Conservation (phyloP, 2,113 vertebrate species). For the Scopus umbretta region DNA sequence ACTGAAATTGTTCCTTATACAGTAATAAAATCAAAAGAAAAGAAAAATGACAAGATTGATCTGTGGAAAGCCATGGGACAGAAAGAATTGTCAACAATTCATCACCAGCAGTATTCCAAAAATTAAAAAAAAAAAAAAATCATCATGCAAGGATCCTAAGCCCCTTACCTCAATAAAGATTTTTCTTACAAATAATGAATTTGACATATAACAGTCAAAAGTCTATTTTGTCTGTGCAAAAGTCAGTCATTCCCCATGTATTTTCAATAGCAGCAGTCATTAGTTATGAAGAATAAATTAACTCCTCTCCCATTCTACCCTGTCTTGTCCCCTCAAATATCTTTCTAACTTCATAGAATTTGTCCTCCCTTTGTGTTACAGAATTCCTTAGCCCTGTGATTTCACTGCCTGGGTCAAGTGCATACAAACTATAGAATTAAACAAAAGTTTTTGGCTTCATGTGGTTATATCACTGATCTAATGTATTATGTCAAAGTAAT, state of each 20-base stretch:
- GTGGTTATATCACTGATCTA: background rate
- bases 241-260: background rate
- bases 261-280: background rate
- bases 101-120: background rate
- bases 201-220: background rate
- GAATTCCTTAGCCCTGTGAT: background rate
- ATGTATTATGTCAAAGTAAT: background rate
- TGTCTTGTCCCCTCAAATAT: background rate
- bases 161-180: background rate
- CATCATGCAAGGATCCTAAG: background rate
- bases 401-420: background rate
- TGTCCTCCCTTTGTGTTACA: background rate
- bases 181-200: slow-evolving; percentile 26
- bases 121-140: background rate
- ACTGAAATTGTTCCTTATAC: background rate
- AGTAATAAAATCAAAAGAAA: background rate
- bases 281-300: background rate
- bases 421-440: background rate
- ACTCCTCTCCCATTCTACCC: background rate
- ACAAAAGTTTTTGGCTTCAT: background rate
- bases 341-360: background rate
- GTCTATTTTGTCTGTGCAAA: background rate
- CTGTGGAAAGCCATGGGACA: background rate
- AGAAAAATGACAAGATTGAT: background rate
- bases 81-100: background rate